Evolutionary conservation across 2,797 vertebrate genomes (phyloP).

Genomic region (Odontamblyopus lacepedii): DNA sequence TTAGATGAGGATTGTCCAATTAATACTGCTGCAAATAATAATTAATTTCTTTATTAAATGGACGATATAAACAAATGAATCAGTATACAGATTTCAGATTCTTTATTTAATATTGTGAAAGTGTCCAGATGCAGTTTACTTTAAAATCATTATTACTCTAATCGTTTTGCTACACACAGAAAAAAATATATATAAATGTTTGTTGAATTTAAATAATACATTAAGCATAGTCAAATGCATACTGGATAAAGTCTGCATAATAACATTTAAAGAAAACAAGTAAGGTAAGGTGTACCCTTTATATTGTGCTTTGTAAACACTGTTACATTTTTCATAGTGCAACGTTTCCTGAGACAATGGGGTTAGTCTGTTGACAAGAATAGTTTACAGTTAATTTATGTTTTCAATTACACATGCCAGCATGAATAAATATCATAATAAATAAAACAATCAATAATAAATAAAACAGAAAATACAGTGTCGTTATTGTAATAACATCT

Average conservation of each 20-base stretch:
- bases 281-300: neutral
- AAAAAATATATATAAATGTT: constrained; percentile 7
- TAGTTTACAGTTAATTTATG: neutral
- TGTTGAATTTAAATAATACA: constrained; percentile 12
- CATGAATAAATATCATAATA: constrained; percentile 3
- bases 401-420: constrained; percentile 36
- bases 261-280: neutral
- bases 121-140: constrained; percentile 53
- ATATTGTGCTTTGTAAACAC: constrained; percentile 3
- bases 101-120: constrained; percentile 45
- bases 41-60: neutral
- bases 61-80: constrained; percentile 12
- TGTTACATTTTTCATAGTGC: neutral
- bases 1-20: too few relatives aligned
- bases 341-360: constrained; percentile 58
- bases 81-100: constrained; percentile 52
- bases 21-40: neutral
- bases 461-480: constrained; percentile 11
- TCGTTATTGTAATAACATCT: neutral
- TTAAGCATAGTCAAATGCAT: constrained; percentile 7
- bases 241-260: neutral
- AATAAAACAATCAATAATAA: constrained; percentile 4
- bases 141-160: constrained; percentile 18
- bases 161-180: constrained; percentile 11
- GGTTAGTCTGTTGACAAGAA: constrained; percentile 14